Conservation (phyloP, 2,888 invertebrate genomes). For the Omphaloscelis lunosa region DNA sequence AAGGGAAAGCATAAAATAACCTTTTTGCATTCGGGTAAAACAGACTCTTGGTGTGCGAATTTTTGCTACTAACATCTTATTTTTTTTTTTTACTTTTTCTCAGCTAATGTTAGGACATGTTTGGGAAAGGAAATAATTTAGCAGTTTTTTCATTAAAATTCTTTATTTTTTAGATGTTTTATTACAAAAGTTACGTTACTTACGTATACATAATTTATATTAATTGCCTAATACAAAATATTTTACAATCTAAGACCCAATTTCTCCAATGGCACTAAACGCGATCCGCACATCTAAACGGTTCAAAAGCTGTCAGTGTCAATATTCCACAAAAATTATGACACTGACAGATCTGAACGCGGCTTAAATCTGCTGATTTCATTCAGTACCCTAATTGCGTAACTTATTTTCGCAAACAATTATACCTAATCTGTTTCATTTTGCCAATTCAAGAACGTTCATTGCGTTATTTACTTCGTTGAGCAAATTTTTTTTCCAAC, state of each 20-base stretch:
- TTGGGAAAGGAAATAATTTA: background rate
- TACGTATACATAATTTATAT: constrained; percentile 68
- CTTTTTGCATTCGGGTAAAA: background rate
- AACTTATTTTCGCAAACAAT: no score
- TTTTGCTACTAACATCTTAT: background rate
- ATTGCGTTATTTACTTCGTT: no score
- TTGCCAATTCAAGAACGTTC: no score
- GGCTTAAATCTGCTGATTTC: background rate
- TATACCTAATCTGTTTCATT: no score
- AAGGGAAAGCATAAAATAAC: background rate
- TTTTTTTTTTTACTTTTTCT: no score
- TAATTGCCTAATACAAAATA: constrained; percentile 53
- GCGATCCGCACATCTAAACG: background rate
- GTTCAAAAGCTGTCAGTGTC: background rate
- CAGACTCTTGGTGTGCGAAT: no score
- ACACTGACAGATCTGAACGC: background rate
- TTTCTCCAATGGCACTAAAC: background rate
- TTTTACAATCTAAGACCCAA: constrained; percentile 29
- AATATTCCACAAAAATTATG: background rate
- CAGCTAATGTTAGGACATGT: background rate
- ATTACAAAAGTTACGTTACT: constrained; percentile 75
- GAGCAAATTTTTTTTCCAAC: no score
- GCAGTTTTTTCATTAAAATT: constrained; percentile 54
- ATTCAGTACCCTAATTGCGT: no score
- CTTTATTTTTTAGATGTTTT: constrained; percentile 70